Evolutionary conservation across 2,113 vertebrate genomes (phyloP), one percentile per base, ranked within the genome.

Genomic region (Rhadina sibilatrix): DNA sequence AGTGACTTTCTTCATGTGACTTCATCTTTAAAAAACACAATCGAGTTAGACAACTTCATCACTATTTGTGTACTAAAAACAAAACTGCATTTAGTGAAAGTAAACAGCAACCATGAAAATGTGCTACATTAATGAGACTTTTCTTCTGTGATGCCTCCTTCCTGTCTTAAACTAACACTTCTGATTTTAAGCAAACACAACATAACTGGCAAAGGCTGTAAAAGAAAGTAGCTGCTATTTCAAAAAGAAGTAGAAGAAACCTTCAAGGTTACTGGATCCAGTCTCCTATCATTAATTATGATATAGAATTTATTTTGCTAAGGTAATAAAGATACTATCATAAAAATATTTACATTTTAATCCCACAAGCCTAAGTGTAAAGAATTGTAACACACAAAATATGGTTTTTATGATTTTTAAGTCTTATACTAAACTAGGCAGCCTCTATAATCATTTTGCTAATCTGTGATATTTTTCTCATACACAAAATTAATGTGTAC

Each of bases 1-100:
- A 97, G 15, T 93, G 74, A 50, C 96, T 97, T 66, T 99, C 98
- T 64, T 98, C 98, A 38, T 98, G 97, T 70, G 98, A 98, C 70
- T 98, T 99, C 79, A 99, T 98, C 99, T 99, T 97, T 19, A 63
- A 85, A 70, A 76, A 40, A 40, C 20, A 92, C 35, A 79, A 40
- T 53, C 0, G 0, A 49, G 24, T 90, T 87, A 92, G 66, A 88
- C 23, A 19, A 81, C 33, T 37, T 70, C 6, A 77, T 50, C 10
- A 24, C 1, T 72, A 92, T 42, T 86, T 57, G 28, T 18, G 20
- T 40, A 49, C 57, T 79, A 72, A 85, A 56, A 78, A 22, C n/a
- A 72, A 70, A 94, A 91, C 44, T 7, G 28, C 16, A 21, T 65
- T 83, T 27, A 66, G 20, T 63, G 42, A 40, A 86, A 93, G 31